Base-by-base conservation (phyloP, 2,797 vertebrate genomes). In the Acipenser transmontanus region DNA sequence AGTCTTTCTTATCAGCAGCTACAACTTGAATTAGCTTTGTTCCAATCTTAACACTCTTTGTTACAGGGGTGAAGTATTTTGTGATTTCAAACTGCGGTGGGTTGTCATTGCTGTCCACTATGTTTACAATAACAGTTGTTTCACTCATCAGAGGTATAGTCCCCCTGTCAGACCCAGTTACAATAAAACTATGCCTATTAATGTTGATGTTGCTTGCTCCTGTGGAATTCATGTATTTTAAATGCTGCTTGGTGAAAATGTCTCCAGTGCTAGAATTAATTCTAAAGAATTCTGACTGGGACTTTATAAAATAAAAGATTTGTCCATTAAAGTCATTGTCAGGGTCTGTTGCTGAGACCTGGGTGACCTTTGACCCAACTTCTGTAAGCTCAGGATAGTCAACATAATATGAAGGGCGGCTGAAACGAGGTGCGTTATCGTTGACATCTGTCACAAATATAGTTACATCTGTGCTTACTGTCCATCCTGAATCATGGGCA, bases 401-500 rank as follows among this genome's bases (percentile, higher is more conserved):
- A 63, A 98, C 83, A 68, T 96, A 97, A 76, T 99, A 99, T 12
- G 97, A 98, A 0, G 97, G 92, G 0, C 89, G 94, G 65, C 88
- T 95, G 72, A 99, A 99, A 63, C 94, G 87, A 0, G 97, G 97
- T 1, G 93, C 84, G 0, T 99, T 99, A 73, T 99, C 97, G 0
- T 99, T 99, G 60, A 98, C 59, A 14, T 99, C 97, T 0, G 78
- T 93, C 65, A 99, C 91, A 74, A 97, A 97, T 70, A 99, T 81
- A 1, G 96, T 97, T 72, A 99, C 94, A 1, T 98, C 97, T 0
- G 97, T 99, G 83, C 95, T 98, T 1, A 99, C 97, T 0, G 97
- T 98, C 97, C 97, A 99, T 7, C 97, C 96, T 0, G 94, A 98
- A 81, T 99, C 97, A 7, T 97, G 97, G 0, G 97, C 97, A 1